Conservation (phyloP, 1,140 invertebrate genomes). For the Tetragnatha versicolor region DNA sequence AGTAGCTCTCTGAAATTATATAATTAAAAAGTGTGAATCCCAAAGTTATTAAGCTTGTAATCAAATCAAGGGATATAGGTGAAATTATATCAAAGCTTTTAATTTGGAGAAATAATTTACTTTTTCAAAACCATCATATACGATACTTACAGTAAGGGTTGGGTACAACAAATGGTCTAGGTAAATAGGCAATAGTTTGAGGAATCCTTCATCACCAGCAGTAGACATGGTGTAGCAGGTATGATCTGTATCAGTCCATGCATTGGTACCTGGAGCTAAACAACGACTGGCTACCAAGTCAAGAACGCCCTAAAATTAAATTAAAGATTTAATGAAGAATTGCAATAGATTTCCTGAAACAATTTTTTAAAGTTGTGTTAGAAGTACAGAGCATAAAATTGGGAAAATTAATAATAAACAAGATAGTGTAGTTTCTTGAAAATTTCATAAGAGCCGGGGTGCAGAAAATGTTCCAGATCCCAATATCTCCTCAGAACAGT, state of each 20-base stretch:
- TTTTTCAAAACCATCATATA: background rate
- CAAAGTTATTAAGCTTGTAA: background rate
- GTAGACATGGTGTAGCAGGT: conserved; percentile 89
- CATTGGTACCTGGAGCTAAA: conserved; percentile 88
- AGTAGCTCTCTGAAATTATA: background rate
- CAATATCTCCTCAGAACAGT: no score
- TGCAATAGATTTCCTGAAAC: no score
- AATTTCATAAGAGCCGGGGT: no score
- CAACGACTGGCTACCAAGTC: conserved; percentile 88
- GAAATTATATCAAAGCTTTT: no score
- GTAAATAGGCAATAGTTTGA: conserved; percentile 87
- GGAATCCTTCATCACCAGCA: conserved; percentile 84
- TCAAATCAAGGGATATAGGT: background rate
- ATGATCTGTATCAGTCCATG: conserved; percentile 82
- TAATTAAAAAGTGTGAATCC: background rate
- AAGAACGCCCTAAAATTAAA: conserved; percentile 74
- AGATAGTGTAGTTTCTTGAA: no score
- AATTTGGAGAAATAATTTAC: background rate
- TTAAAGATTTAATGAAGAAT: no score
- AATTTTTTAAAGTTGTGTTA: no score
- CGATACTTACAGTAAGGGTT: conserved; percentile 73
- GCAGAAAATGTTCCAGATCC: no score
- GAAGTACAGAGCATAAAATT: no score
- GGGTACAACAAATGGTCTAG: conserved; percentile 89
- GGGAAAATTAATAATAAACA: no score